Percentiles rank a stretch among this genome's conserved stretches.
These are phyloP conservation scores for Anastrepha ludens DNA, from an alignment of 1,140 invertebrate genomes.

Conservation along the genomic window DNA sequence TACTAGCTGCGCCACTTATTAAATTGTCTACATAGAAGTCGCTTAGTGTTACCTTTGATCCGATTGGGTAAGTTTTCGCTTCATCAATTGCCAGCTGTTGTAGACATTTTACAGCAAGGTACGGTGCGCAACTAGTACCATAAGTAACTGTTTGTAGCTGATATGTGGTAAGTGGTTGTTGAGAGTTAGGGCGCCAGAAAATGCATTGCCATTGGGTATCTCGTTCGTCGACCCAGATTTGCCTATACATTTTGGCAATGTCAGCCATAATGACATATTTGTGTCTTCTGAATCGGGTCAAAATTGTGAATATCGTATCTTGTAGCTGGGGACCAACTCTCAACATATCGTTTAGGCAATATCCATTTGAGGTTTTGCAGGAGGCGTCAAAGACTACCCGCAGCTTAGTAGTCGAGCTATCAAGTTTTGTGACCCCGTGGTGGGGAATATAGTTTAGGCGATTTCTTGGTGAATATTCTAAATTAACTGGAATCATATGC, in stretches of 20 bases:
- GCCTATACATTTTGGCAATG: constrained; percentile 74
- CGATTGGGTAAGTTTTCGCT: constrained; percentile 60
- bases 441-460: too few relatives aligned
- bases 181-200: constrained; percentile 60
- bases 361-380: too few relatives aligned
- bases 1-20: constrained; percentile 52
- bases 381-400: too few relatives aligned
- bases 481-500: too few relatives aligned
- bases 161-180: constrained; percentile 7
- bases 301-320: too few relatives aligned
- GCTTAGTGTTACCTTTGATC: constrained; percentile 58
- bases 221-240: constrained; percentile 66
- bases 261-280: constrained; percentile 67
- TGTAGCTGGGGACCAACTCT: too few relatives aligned
- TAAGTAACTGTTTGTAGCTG: constrained; percentile 60
- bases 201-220: constrained; percentile 68
- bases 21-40: constrained; percentile 74
- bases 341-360: too few relatives aligned
- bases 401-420: too few relatives aligned
- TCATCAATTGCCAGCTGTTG: constrained; percentile 69
- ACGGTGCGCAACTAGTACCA: constrained; percentile 58
- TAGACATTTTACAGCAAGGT: constrained; percentile 60
- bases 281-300: too few relatives aligned
- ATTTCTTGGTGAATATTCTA: too few relatives aligned
- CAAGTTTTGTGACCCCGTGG: too few relatives aligned